These are phyloP conservation scores for Druon quercuslanigerum DNA, from an alignment of 1,140 invertebrate species.

Conservation along the genomic window DNA sequence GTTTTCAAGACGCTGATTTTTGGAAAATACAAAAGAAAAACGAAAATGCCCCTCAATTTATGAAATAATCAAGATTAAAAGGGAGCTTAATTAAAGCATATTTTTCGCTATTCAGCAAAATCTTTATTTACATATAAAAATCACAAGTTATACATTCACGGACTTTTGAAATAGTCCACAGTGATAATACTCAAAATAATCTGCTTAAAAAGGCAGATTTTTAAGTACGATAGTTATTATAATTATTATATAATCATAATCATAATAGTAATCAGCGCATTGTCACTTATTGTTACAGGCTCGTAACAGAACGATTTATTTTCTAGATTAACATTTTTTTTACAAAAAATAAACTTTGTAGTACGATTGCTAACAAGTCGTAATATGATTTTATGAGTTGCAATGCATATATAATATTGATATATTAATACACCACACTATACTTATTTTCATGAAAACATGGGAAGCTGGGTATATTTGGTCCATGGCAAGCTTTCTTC, in stretches of 20 bases:
- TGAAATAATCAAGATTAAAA: too few species aligned
- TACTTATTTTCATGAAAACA: slow-evolving; percentile 61
- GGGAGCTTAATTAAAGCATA: neutral
- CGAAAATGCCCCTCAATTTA: neutral
- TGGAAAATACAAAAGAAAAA: neutral
- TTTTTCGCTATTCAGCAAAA: slow-evolving; percentile 52
- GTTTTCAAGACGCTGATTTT: too few species aligned
- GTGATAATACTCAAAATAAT: slow-evolving; percentile 36
- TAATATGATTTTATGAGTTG: slow-evolving; percentile 40
- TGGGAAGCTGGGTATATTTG: slow-evolving; percentile 59
- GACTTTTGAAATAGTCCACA: slow-evolving; percentile 30
- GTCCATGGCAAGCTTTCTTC: slow-evolving; percentile 59
- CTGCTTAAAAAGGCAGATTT: neutral
- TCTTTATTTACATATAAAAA: slow-evolving; percentile 72
- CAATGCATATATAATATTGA: slow-evolving; percentile 39
- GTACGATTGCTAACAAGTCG: slow-evolving; percentile 28
- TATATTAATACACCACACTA: slow-evolving; percentile 63
- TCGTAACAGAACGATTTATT: slow-evolving; percentile 55
- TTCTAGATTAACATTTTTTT: slow-evolving; percentile 49
- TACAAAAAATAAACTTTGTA: slow-evolving; percentile 35
- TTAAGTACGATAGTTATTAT: neutral
- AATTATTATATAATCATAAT: slow-evolving; percentile 21
- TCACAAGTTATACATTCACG: slow-evolving; percentile 61
- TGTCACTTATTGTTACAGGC: slow-evolving; percentile 37
- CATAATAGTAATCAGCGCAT: slow-evolving; percentile 48